These are phyloP conservation scores for Phania funesta DNA, from an alignment of 2,888 invertebrate genomes.

Conservation along the genomic window DNA sequence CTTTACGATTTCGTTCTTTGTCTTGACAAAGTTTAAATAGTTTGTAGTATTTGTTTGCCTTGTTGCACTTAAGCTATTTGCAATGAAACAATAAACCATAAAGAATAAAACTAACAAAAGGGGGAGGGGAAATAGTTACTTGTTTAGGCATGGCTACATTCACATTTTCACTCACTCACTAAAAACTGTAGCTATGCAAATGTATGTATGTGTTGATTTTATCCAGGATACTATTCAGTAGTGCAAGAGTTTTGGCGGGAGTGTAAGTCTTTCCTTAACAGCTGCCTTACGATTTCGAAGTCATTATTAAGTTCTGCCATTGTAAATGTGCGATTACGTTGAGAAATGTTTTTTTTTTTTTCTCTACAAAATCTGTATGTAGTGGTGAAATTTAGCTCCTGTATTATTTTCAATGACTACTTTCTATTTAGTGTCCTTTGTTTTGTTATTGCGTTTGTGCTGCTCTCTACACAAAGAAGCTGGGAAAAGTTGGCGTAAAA, in stretches of 20 bases:
- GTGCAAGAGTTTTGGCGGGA: background rate
- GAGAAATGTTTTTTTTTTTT: constrained; percentile 17
- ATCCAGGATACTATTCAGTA: constrained; percentile 6
- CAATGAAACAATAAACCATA: constrained; percentile 23
- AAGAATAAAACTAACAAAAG: background rate
- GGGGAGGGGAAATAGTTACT: constrained; percentile 20
- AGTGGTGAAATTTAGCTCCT: constrained; percentile 1
- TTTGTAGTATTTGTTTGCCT: constrained; percentile 50
- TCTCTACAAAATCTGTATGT: background rate
- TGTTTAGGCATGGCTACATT: constrained; percentile 49
- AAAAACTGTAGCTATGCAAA: background rate
- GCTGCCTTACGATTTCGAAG: constrained; percentile 53
- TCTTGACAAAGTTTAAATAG: constrained; percentile 55
- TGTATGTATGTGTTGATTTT: background rate
- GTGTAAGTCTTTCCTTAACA: constrained; percentile 52
- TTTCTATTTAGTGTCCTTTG: constrained; percentile 56
- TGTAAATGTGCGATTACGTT: constrained; percentile 38
- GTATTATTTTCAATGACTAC: constrained; percentile 49
- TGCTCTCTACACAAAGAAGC: constrained; percentile 27
- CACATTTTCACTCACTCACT: constrained; percentile 6
- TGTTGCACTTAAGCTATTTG: constrained; percentile 45
- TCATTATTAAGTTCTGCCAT: constrained; percentile 49
- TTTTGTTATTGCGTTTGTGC: constrained; percentile 44
- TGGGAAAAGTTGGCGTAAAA: constrained; percentile 56
- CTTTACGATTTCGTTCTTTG: constrained; percentile 37